Base-by-base conservation (phyloP, 2,888 invertebrate species). In the Trachelus iudaicus region DNA sequence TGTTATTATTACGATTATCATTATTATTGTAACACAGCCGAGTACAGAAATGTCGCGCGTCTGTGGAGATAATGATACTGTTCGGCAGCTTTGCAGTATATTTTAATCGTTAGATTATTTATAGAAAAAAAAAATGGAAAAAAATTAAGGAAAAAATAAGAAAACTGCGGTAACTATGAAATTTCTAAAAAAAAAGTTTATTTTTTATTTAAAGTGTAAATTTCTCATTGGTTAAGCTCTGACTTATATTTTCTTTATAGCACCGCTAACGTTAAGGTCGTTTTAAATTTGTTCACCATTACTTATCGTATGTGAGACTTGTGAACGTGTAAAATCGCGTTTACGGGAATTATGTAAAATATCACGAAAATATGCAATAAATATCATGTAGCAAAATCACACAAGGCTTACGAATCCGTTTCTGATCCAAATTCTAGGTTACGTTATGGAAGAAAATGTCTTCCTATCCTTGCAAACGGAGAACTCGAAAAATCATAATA, bases 341-440 rank as follows among this genome's bases (percentile, higher is more conserved):
- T 73, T 15, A n/a, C 69, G n/a, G 6, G n/a, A 15, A 73, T 73
- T 73, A n/a, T 34, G n/a, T 73, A 34, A 11, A 73, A 73, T n/a
- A 35, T 73, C 73, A 73, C 73, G 6, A 34, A 33, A 34, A 35
- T 34, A 73, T 4, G 73, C 73, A 74, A 74, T 74, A 74, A 74
- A 74, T 34, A 35, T 74, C 34, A 74, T 74, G 11, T 23, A 74
- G 6, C 35, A n/a, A 34, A 35, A 35, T 35, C 12, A 31, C 34
- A 9, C 9, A 56, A 9, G 56, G 23, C 23, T 23, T 9, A 56
- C 9, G 56, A 56, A 40, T 23, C 4, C 1, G 1, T 40, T 40
- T 40, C 6, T 40, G 23, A 40, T 40, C 40, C 40, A 40, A 40
- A 23, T 40, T 9, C 40, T 40, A 40, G 15, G 15, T 40, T 23